Conservation (phyloP, 2,797 vertebrate genomes). For the Anabas testudineus region DNA sequence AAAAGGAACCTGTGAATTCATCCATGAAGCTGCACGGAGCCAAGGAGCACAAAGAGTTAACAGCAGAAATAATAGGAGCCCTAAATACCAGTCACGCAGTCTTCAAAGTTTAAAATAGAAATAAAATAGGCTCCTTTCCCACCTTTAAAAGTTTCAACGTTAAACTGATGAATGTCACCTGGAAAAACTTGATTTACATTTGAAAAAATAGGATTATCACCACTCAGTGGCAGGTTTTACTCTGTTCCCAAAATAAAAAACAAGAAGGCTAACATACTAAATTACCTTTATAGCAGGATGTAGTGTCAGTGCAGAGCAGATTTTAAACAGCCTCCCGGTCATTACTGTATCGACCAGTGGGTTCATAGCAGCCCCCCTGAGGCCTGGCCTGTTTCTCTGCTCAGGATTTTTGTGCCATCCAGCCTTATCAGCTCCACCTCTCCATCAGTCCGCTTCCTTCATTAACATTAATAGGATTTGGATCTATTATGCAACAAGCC, state of each 20-base stretch:
- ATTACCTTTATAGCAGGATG: conserved; percentile 33
- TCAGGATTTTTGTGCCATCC: conserved; percentile 47
- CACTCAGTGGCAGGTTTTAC: background rate
- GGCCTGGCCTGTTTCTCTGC: conserved; percentile 42
- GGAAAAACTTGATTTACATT: conserved; percentile 33
- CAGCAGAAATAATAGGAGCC: conserved; percentile 1
- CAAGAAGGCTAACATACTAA: conserved; percentile 1
- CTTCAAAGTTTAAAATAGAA: too few relatives aligned
- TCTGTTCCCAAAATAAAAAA: background rate
- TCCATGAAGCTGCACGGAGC: conserved; percentile 35
- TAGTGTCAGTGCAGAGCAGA: conserved; percentile 25
- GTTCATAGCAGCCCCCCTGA: background rate
- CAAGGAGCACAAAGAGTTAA: conserved; percentile 13
- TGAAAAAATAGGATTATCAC: conserved; percentile 35
- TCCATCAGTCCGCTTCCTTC: conserved; percentile 66
- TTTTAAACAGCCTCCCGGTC: conserved; percentile 33
- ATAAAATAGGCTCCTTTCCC: background rate
- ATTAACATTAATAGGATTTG: conserved; percentile 81
- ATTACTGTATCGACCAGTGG: conserved; percentile 36
- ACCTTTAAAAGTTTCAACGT: background rate
- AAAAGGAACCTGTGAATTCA: conserved; percentile 53
- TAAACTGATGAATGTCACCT: conserved; percentile 6
- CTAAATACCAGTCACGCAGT: conserved; percentile 14
- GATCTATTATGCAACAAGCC: conserved; percentile 78
- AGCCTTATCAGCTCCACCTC: conserved; percentile 59